Conservation (phyloP, 2,888 invertebrate genomes). For the Nycteola revayana region DNA sequence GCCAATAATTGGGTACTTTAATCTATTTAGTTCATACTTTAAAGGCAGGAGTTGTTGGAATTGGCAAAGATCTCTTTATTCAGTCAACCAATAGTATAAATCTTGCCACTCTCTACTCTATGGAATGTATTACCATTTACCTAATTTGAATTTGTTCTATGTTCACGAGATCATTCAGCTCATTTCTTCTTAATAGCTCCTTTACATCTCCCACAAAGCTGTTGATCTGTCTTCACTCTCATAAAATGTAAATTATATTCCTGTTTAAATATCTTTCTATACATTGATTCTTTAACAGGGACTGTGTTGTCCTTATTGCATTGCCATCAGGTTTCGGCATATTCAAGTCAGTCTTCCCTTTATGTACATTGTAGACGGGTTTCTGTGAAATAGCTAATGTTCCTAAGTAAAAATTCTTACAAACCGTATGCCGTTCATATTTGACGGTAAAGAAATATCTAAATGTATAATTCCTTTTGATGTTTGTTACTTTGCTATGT, state of each 20-base stretch:
- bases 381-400: conserved; percentile 73
- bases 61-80: too few relatives aligned
- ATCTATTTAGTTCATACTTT: too few relatives aligned
- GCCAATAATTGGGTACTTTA: too few relatives aligned
- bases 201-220: conserved; percentile 64
- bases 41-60: too few relatives aligned
- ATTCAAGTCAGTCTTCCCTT: conserved; percentile 67
- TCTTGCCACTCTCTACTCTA: too few relatives aligned
- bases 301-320: conserved; percentile 50
- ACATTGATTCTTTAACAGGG: conserved; percentile 72
- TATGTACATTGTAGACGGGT: conserved; percentile 72
- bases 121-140: too few relatives aligned
- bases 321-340: conserved; percentile 71
- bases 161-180: too few relatives aligned
- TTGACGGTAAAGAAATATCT: conserved; percentile 69
- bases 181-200: conserved; percentile 60
- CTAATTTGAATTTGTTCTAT: too few relatives aligned
- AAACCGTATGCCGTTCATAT: conserved; percentile 58
- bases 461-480: conserved; percentile 61
- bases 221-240: conserved; percentile 52
- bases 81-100: too few relatives aligned
- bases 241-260: conserved; percentile 70
- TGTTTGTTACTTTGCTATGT: conserved; percentile 39
- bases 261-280: conserved; percentile 67
- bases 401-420: conserved; percentile 73